Percentiles rank a stretch among this genome's conserved stretches.
Conservation (phyloP, 2,113 vertebrate genomes). For the Vidua chalybeata region DNA sequence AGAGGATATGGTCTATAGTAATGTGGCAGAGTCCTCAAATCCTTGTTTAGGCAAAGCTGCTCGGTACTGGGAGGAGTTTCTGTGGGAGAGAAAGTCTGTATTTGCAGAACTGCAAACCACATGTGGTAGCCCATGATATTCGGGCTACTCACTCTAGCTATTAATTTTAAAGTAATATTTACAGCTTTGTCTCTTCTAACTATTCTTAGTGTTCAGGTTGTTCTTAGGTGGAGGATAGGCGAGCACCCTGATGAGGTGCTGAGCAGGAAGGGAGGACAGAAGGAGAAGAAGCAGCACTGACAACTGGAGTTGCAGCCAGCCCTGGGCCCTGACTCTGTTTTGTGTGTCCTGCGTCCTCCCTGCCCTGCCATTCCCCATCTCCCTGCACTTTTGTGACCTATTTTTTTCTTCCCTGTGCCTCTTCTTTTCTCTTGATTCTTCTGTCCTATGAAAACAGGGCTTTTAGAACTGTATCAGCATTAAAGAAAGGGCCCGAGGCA, state of each 20-base stretch:
- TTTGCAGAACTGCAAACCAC: not conserved
- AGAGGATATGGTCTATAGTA: not conserved
- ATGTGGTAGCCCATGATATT: not conserved
- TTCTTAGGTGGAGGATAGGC: not conserved
- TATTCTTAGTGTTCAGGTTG: not conserved
- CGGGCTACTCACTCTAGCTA: not conserved
- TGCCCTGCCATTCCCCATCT: not conserved
- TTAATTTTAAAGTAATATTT: not conserved
- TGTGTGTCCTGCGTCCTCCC: not conserved
- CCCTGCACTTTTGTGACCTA: too few relatives aligned
- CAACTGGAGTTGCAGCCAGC: not conserved
- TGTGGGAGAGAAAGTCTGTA: not conserved
- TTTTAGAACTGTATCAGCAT: not conserved
- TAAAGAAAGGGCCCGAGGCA: not conserved
- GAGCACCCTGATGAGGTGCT: not conserved
- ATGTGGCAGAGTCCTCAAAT: not conserved
- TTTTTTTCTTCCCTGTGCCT: not conserved
- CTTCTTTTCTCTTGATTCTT: not conserved
- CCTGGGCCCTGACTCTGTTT: not conserved
- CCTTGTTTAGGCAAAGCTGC: not conserved
- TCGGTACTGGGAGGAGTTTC: not conserved
- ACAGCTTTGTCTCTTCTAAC: not conserved
- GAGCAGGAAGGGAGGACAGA: not conserved
- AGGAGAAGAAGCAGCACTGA: not conserved
- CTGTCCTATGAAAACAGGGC: not conserved